Evolutionary conservation across 2,888 invertebrate genomes (phyloP).

Genomic region (Tetragonula carbonaria): DNA sequence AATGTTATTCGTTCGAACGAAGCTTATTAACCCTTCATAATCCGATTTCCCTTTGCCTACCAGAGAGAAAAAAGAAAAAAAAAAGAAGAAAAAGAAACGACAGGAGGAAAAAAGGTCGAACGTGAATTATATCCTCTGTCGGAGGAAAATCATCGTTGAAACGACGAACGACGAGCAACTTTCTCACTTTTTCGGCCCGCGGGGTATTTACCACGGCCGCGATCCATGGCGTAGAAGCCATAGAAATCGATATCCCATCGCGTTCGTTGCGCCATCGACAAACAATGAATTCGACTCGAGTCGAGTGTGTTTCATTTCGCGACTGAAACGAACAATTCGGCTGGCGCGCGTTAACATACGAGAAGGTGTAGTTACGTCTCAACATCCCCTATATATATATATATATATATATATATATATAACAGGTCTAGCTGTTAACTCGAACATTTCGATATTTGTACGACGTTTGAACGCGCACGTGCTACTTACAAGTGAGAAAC

Average conservation of each 20-base stretch:
- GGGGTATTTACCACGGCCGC: slow-evolving; percentile 16
- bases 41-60: background rate
- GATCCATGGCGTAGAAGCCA: background rate
- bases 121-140: too few species aligned
- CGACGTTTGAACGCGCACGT: background rate
- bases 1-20: slow-evolving; percentile 22
- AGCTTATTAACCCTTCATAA: background rate
- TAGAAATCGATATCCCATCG: slow-evolving; percentile 15
- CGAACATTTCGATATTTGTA: background rate
- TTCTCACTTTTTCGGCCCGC: background rate
- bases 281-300: slow-evolving; percentile 40
- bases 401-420: too few species aligned
- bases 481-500: too few species aligned
- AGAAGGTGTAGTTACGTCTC: too few species aligned
- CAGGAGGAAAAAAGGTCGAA: too few species aligned
- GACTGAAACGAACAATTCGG: slow-evolving; percentile 18
- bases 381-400: too few species aligned
- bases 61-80: background rate
- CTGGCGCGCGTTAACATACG: slow-evolving; percentile 18
- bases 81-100: too few species aligned
- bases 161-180: slow-evolving; percentile 23
- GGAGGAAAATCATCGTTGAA: slow-evolving; percentile 1
- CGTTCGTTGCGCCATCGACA: slow-evolving; percentile 34
- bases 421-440: background rate
- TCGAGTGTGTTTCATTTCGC: slow-evolving; percentile 30